Conservation (phyloP, 2,797 vertebrate genomes). For the Phoxinus dragarum region DNA sequence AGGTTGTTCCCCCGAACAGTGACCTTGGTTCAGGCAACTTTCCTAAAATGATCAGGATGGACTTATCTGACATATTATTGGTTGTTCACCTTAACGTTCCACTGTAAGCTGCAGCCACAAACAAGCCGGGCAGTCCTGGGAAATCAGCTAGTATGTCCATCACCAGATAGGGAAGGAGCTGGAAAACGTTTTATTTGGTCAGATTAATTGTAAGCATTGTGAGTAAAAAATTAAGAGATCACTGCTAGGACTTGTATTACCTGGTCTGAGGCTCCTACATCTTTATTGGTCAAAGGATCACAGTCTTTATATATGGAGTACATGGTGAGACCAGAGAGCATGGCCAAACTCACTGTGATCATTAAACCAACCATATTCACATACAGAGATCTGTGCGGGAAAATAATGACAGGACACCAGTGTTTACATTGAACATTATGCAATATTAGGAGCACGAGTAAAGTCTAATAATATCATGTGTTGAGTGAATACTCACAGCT, state of each 20-base stretch:
- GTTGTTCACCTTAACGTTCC: constrained; percentile 81
- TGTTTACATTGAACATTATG: neutral
- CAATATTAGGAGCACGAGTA: neutral
- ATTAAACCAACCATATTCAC: constrained; percentile 81
- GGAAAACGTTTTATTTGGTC: neutral
- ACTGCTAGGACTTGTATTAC: constrained; percentile 62
- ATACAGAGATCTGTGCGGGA: constrained; percentile 77
- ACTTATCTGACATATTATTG: neutral
- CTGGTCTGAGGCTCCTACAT: constrained; percentile 75
- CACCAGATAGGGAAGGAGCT: constrained; percentile 84
- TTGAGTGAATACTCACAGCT: constrained; percentile 75
- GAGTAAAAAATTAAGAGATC: neutral
- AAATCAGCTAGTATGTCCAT: constrained; percentile 81
- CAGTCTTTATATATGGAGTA: constrained; percentile 83
- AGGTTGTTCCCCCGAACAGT: neutral
- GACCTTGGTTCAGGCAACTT: neutral
- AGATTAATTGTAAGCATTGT: neutral
- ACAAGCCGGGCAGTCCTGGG: constrained; percentile 82
- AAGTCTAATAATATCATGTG: neutral
- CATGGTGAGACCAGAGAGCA: constrained; percentile 81
- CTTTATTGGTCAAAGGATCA: constrained; percentile 76
- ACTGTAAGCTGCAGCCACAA: constrained; percentile 85
- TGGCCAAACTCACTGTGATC: constrained; percentile 79
- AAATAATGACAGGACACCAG: constrained; percentile 13
- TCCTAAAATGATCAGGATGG: too few species aligned